Conservation (phyloP, 2,797 vertebrate genomes). For the Fundulus diaphanus region DNA sequence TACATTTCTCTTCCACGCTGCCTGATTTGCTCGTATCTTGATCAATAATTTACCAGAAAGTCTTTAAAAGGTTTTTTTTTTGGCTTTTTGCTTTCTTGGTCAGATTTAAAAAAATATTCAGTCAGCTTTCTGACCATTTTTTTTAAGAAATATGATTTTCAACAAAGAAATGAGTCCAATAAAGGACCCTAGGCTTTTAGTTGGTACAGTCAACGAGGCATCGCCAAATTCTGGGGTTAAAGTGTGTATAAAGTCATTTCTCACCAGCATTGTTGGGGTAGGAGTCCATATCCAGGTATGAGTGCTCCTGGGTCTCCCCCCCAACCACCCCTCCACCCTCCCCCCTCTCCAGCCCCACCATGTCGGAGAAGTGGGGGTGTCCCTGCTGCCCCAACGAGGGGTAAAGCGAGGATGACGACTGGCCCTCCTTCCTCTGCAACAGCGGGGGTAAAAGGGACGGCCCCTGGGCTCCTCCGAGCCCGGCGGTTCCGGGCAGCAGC, state of each 20-base stretch:
- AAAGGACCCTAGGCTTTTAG: too few species aligned
- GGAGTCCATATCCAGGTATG: conserved; percentile 94
- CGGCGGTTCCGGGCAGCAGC: conserved; percentile 84
- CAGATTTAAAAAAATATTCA: too few species aligned
- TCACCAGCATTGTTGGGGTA: conserved; percentile 87
- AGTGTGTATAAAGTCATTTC: conserved; percentile 33
- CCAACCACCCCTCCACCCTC: conserved; percentile 78
- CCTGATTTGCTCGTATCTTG: too few species aligned
- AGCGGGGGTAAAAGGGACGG: conserved; percentile 82
- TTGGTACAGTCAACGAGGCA: too few species aligned
- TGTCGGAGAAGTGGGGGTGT: conserved; percentile 88
- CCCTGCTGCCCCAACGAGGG: conserved; percentile 84
- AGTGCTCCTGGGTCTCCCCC: conserved; percentile 89
- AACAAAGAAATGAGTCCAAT: too few species aligned
- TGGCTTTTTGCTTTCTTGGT: too few species aligned
- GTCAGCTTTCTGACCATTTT: too few species aligned
- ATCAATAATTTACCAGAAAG: too few species aligned
- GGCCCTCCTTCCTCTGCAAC: conserved; percentile 85
- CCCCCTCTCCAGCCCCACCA: conserved; percentile 85
- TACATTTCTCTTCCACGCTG: too few species aligned
- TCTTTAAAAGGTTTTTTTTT: too few species aligned
- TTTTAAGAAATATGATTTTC: too few species aligned
- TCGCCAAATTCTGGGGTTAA: background rate
- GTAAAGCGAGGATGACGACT: conserved; percentile 84
- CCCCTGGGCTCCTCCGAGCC: conserved; percentile 74